Percentiles rank a stretch among this genome's conserved stretches.
Conservation (phyloP, 1,140 invertebrate species). For the Drosophila simulans region DNA sequence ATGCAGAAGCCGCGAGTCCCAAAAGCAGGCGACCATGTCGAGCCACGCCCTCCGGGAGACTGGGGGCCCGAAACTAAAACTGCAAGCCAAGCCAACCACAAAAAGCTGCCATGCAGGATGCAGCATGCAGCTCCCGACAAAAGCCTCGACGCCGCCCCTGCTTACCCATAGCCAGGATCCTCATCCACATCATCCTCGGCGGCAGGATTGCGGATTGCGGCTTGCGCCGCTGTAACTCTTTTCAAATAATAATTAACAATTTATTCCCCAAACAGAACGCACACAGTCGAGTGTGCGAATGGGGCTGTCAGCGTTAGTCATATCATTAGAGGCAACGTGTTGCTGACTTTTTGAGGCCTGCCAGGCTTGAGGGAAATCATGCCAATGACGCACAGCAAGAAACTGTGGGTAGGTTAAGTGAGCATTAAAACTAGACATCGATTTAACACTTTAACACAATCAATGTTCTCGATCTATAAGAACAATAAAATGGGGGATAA, state of each 20-base stretch:
- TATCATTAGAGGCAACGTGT: slow-evolving; percentile 83
- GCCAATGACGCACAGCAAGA: slow-evolving; percentile 61
- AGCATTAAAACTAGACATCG: too few species aligned
- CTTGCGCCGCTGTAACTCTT: slow-evolving; percentile 73
- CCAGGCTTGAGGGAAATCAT: slow-evolving; percentile 62
- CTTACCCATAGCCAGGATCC: slow-evolving; percentile 33
- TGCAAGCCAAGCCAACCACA: slow-evolving; percentile 58
- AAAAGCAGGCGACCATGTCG: slow-evolving; percentile 40
- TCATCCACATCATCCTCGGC: slow-evolving; percentile 7
- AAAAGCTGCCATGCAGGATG: slow-evolving; percentile 53
- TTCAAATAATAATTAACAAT: slow-evolving; percentile 84
- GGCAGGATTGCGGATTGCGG: slow-evolving; percentile 45
- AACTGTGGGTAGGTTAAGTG: background rate
- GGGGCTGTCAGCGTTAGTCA: slow-evolving; percentile 78
- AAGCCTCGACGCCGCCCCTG: slow-evolving; percentile 47
- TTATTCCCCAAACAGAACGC: slow-evolving; percentile 77
- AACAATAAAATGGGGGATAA: too few species aligned
- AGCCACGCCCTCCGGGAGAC: slow-evolving; percentile 29
- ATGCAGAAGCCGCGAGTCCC: slow-evolving; percentile 54
- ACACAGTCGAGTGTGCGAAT: slow-evolving; percentile 57
- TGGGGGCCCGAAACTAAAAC: slow-evolving; percentile 41
- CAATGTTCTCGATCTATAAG: too few species aligned
- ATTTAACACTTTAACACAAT: too few species aligned
- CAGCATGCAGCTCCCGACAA: slow-evolving; percentile 47
- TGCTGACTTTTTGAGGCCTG: slow-evolving; percentile 75